phyloP scores from a whole-genome alignment of 2,113 vertebrate genomes.

The Caranx ignobilis region DNA sequence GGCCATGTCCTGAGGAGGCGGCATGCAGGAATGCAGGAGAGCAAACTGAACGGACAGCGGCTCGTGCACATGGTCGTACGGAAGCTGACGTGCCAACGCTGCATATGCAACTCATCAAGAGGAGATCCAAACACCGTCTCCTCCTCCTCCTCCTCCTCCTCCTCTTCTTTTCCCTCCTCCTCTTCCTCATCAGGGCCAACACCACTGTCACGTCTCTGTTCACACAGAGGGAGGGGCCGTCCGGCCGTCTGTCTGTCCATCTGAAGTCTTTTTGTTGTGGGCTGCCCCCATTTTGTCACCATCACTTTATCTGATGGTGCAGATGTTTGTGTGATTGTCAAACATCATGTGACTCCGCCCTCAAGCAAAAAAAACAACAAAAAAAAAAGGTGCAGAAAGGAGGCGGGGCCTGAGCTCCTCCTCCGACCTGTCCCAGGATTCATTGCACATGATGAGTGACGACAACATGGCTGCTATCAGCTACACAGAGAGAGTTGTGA shows the following conservation, averaged over 20 bases:
- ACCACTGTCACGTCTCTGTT: conserved; percentile 61
- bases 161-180: conserved; percentile 57
- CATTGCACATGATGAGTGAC: too few species aligned
- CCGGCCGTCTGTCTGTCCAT: background rate
- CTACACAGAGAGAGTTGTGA: too few species aligned
- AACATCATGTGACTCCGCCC: too few species aligned
- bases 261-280: background rate
- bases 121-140: conserved; percentile 27
- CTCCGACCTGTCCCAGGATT: too few species aligned
- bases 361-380: too few species aligned
- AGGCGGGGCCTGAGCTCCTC: too few species aligned
- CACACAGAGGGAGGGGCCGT: conserved; percentile 36
- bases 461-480: too few species aligned
- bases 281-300: background rate
- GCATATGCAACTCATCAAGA: conserved; percentile 75
- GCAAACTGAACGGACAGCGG: conserved; percentile 67
- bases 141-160: conserved; percentile 76
- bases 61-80: conserved; percentile 57
- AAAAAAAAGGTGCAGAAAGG: too few species aligned
- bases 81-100: conserved; percentile 63
- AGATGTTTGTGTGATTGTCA: too few species aligned
- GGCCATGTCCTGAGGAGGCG: conserved; percentile 80
- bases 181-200: conserved; percentile 65
- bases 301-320: too few species aligned
- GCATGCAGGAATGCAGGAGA: conserved; percentile 66